Conservation (phyloP, 35 echinoderm and acorn worm species). For the Heliocidaris erythrogramma region DNA sequence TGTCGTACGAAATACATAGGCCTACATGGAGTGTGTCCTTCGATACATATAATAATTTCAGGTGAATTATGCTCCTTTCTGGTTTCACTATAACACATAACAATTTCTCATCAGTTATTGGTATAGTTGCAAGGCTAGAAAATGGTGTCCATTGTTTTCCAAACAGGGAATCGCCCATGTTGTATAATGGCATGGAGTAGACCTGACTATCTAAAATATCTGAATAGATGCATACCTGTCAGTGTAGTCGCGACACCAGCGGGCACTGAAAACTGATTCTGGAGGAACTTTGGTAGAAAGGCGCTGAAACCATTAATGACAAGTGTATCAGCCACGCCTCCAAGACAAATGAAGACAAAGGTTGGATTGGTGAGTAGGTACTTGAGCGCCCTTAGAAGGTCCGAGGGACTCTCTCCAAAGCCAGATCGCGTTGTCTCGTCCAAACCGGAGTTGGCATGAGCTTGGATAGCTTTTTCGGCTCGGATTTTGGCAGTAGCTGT, state of each 20-base stretch:
- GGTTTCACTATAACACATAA: too few relatives aligned
- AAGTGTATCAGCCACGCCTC: constrained; percentile 45
- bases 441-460: constrained; percentile 44
- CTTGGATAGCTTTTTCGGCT: constrained; percentile 59
- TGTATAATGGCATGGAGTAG: too few relatives aligned
- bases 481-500: constrained; percentile 62
- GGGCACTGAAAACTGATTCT: constrained; percentile 66
- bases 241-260: constrained; percentile 57
- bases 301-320: constrained; percentile 62
- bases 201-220: too few relatives aligned
- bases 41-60: too few relatives aligned
- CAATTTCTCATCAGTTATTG: too few relatives aligned
- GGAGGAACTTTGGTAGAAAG: constrained; percentile 68
- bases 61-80: too few relatives aligned
- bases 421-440: constrained; percentile 3
- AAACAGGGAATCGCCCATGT: too few relatives aligned
- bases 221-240: constrained; percentile 51
- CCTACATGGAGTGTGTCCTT: too few relatives aligned
- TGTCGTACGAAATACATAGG: too few relatives aligned
- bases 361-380: constrained; percentile 70
- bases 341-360: constrained; percentile 56
- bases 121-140: too few relatives aligned
- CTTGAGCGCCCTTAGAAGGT: constrained; percentile 59
- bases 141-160: too few relatives aligned
- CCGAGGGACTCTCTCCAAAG: constrained; percentile 50